Evolutionary conservation across 2,797 vertebrate genomes (phyloP).

Genomic region (Botia almorhae): DNA sequence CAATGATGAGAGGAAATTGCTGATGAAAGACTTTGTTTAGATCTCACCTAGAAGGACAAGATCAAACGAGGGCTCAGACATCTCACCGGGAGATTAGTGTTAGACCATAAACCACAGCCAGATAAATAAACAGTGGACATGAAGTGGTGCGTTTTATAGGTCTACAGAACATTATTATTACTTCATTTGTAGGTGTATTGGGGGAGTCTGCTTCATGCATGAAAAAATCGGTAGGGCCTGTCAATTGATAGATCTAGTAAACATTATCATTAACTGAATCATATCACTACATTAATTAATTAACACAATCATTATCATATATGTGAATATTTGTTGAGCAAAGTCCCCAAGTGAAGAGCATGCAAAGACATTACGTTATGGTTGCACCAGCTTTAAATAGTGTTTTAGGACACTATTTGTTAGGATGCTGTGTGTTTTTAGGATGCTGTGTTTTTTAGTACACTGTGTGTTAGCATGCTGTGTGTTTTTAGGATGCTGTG

Average conservation of each 20-base stretch:
- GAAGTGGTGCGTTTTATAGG: slow-evolving; percentile 3
- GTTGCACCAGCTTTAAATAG: too few species aligned
- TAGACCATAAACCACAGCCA: slow-evolving; percentile 13
- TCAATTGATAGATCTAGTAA: neutral
- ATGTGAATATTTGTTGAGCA: too few species aligned
- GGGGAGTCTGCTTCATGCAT: neutral
- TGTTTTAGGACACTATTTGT: too few species aligned
- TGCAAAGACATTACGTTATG: too few species aligned
- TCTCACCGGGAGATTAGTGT: slow-evolving; percentile 31
- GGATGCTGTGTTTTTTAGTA: too few species aligned
- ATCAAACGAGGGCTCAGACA: slow-evolving; percentile 38
- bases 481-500: too few species aligned
- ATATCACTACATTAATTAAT: too few species aligned
- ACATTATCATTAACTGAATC: neutral
- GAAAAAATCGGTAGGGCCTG: neutral
- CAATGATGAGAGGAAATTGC: slow-evolving; percentile 52
- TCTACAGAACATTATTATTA: slow-evolving; percentile 1
- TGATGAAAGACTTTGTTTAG: slow-evolving; percentile 45
- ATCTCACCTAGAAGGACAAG: slow-evolving; percentile 5
- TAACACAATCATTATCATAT: too few species aligned
- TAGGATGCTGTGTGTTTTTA: too few species aligned
- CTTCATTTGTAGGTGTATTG: neutral
- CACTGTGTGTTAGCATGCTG: too few species aligned
- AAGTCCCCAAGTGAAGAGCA: too few species aligned
- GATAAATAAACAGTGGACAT: slow-evolving; percentile 32